Base-by-base conservation (phyloP, 2,113 vertebrate species). In the Grantiella picta region DNA sequence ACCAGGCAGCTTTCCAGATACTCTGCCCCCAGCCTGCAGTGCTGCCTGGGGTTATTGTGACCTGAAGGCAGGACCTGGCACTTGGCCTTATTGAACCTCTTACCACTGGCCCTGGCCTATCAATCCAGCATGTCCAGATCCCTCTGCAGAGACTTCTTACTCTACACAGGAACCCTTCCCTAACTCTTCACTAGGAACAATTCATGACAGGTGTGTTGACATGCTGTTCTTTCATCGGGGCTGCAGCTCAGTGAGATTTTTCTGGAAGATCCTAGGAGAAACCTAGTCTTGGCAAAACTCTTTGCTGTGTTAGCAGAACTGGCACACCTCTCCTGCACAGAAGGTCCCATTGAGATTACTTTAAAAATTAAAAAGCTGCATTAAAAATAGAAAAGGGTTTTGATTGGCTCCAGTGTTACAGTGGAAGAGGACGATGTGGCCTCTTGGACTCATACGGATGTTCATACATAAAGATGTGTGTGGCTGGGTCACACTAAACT, bases 331-430 rank as follows among this genome's bases (percentile, higher is more conserved):
- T 52, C 20, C 50, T 75, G 50, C 64, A 77, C 5, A 83, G 71
- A 57, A 77, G 15, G 44, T 31, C 47, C 42, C 38, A 65, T 0
- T 42, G 42, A 88, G 65, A 75, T 73, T 57, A 78, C 45, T 69
- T 88, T 70, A 92, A 90, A 96, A 87, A 88, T 69, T 63, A 36
- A 92, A 92, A 85, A 80, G 28, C 33, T 63, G 14, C 50, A 80
- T 91, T 83, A 92, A 93, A 95, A 86, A 94, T 66, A 81, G 42
- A 86, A 93, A 52, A 91, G 21, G 7, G 28, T 56, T 94, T 78
- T 75, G 47, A 70, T 5, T 78, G 50, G 64, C 49, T 52, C 24
- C 19, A n/a, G 22, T 28, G 15, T 77, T 66, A 54, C 16, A 54
- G 47, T 40, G 18, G 27, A 70, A 90, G 44, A 79, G 23, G 40